Evolutionary conservation across 2,797 vertebrate genomes (phyloP).

Genomic region (Galaxias olidus): DNA sequence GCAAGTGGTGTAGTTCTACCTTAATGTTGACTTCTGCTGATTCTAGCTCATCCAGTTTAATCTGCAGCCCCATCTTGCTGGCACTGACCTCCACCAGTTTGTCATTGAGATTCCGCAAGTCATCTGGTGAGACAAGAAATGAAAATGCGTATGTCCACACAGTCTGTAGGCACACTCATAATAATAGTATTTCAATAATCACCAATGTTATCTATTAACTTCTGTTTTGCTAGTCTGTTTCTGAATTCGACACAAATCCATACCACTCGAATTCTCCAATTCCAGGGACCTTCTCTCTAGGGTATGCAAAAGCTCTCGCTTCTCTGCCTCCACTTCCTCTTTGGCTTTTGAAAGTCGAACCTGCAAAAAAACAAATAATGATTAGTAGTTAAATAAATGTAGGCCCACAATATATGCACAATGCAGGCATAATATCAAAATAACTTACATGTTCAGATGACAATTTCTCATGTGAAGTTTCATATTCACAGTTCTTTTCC

Average conservation of each 20-base stretch:
- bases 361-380: conserved; percentile 66
- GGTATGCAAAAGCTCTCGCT: conserved; percentile 89
- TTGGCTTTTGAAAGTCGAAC: conserved; percentile 84
- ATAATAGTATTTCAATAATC: no score
- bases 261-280: conserved; percentile 91
- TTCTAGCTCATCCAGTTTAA: conserved; percentile 92
- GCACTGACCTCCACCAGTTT: conserved; percentile 85
- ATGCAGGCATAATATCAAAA: background rate
- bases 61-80: conserved; percentile 85
- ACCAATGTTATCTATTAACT: no score
- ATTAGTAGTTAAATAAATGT: no score
- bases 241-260: background rate
- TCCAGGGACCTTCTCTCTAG: conserved; percentile 89
- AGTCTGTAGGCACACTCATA: no score
- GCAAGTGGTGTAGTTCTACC: conserved; percentile 63
- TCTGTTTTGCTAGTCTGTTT: background rate
- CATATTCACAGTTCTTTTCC: conserved; percentile 85
- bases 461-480: conserved; percentile 74
- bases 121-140: conserved; percentile 74
- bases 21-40: conserved; percentile 91
- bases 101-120: conserved; percentile 88
- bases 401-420: background rate
- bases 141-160: no score
- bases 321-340: conserved; percentile 91
- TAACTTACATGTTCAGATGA: conserved; percentile 79